phyloP scores from a whole-genome alignment of 2,888 invertebrate genomes.

The Phlogophora meticulosa region DNA sequence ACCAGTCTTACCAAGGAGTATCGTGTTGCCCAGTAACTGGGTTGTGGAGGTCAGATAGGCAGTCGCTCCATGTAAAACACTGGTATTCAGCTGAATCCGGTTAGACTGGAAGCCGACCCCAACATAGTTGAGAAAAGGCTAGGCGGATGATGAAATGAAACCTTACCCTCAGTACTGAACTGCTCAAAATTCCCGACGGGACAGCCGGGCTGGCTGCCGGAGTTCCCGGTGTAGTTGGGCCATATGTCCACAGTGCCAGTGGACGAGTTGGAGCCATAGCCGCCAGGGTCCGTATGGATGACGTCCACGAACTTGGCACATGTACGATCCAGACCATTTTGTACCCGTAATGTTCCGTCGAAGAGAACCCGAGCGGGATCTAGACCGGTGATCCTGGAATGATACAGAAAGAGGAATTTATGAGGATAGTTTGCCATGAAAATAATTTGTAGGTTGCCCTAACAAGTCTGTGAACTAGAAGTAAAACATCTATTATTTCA shows the following conservation, averaged over 20 bases:
- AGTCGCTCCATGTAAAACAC: too few species aligned
- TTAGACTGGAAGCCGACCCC: too few species aligned
- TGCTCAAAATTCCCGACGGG: conserved; percentile 79
- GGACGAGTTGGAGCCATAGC: conserved; percentile 88
- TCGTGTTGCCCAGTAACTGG: too few species aligned
- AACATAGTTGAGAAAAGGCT: too few species aligned
- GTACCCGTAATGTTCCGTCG: conserved; percentile 84
- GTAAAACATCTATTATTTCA: too few species aligned
- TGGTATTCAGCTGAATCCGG: too few species aligned
- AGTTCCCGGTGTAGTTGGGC: conserved; percentile 89
- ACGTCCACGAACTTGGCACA: conserved; percentile 92
- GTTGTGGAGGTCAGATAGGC: too few species aligned
- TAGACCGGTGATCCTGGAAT: conserved; percentile 89
- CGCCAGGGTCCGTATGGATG: conserved; percentile 92
- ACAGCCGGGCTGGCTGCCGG: conserved; percentile 89
- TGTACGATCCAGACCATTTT: conserved; percentile 81
- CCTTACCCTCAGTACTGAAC: conserved; percentile 80
- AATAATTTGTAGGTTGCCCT: too few species aligned
- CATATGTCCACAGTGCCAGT: conserved; percentile 91
- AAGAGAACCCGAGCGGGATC: conserved; percentile 92
- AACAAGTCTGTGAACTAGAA: too few species aligned
- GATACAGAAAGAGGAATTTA: neutral
- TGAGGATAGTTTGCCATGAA: too few species aligned
- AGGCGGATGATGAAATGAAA: too few species aligned
- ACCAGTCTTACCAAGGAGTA: too few species aligned